Conservation (phyloP, 2,888 invertebrate genomes). For the Carterocephalus palaemon region DNA sequence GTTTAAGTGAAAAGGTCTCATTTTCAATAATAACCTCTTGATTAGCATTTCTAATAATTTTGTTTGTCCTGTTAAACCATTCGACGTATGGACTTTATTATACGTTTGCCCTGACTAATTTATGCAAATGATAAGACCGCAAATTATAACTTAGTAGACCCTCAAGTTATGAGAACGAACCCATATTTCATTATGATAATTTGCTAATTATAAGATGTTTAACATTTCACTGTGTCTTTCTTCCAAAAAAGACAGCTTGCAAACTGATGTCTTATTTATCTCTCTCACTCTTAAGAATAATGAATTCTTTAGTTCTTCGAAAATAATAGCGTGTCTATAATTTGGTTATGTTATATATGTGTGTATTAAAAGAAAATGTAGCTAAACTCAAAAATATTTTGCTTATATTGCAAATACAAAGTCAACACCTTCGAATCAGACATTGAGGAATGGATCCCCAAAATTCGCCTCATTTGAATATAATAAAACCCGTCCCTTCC, state of each 20-base stretch:
- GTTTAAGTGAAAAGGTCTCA: constrained; percentile 4
- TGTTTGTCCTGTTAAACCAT: constrained; percentile 45
- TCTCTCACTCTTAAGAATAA: no score
- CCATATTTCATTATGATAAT: constrained; percentile 20
- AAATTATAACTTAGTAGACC: constrained; percentile 26
- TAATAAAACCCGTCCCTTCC: constrained; percentile 40
- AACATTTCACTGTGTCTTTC: neutral
- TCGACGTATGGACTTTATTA: constrained; percentile 52
- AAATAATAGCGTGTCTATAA: no score
- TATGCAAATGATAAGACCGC: constrained; percentile 57
- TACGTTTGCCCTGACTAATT: constrained; percentile 52
- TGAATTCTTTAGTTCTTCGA: no score
- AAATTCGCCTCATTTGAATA: constrained; percentile 42
- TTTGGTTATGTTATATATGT: no score
- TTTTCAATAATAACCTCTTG: constrained; percentile 42
- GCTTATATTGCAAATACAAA: constrained; percentile 8
- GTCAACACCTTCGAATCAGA: constrained; percentile 19
- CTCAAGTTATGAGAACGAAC: constrained; percentile 15
- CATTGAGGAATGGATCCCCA: constrained; percentile 33
- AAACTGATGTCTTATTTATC: neutral
- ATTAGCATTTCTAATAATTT: constrained; percentile 61
- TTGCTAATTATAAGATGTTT: constrained; percentile 14
- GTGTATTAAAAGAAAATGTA: no score
- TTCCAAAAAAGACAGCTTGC: neutral
- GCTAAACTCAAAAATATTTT: no score